A percentile compares a stretch with the other conserved stretches of the same genome.
Evolutionary conservation across 2,113 vertebrate genomes (phyloP).

Genomic region (Strigops habroptila): DNA sequence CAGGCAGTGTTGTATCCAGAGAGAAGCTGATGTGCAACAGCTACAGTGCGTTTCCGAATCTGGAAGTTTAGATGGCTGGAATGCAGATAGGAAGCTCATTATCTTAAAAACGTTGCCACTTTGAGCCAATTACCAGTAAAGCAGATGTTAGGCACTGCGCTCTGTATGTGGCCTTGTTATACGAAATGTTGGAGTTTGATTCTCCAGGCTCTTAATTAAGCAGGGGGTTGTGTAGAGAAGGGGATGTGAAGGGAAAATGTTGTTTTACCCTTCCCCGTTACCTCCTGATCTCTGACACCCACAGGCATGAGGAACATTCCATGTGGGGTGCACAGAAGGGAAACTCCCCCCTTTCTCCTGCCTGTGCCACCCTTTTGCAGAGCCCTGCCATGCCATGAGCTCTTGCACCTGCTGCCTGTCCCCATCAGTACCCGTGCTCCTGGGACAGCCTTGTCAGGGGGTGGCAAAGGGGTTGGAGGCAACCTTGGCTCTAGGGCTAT

Average conservation of each 20-base stretch:
- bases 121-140: background rate
- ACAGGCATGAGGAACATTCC: fast-evolving
- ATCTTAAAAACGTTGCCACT: background rate
- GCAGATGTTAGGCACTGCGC: background rate
- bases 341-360: background rate
- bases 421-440: fast-evolving
- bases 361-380: background rate
- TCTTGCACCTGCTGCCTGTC: background rate
- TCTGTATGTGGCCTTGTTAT: background rate
- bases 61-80: background rate
- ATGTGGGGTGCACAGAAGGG: background rate
- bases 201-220: background rate
- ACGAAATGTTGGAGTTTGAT: background rate
- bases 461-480: background rate
- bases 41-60: background rate
- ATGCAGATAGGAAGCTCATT: constrained; percentile 6
- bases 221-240: background rate
- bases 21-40: background rate
- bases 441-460: background rate
- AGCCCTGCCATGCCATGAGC: background rate
- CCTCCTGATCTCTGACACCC: background rate
- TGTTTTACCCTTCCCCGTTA: background rate
- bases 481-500: too few species aligned
- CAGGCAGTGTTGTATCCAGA: background rate
- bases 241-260: background rate